Percentiles rank a stretch among this genome's conserved stretches.
Conservation (phyloP, 2,113 vertebrate species). For the Triplophysa siluroides region DNA sequence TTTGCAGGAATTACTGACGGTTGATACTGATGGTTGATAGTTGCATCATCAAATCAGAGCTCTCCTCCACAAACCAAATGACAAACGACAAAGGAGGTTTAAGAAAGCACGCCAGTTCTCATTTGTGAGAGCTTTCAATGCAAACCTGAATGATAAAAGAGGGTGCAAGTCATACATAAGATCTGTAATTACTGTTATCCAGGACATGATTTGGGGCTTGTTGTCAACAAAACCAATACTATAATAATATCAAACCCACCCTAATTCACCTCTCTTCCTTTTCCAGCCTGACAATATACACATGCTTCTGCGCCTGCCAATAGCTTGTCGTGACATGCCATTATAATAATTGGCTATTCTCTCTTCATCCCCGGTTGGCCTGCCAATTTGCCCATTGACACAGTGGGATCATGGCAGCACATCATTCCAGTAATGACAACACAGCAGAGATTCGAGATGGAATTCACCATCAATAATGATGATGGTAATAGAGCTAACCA, state of each 20-base stretch:
- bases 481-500: slow-evolving; percentile 36
- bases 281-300: slow-evolving; percentile 19
- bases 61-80: no score
- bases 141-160: neutral
- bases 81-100: no score
- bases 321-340: slow-evolving; percentile 68
- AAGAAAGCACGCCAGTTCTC: no score
- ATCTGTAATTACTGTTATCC: neutral
- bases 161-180: neutral
- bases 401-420: slow-evolving; percentile 55
- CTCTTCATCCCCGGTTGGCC: slow-evolving; percentile 59
- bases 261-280: neutral
- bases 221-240: slow-evolving; percentile 3
- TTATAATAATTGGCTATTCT: slow-evolving; percentile 79
- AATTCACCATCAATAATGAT: slow-evolving; percentile 55
- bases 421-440: slow-evolving; percentile 61
- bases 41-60: no score
- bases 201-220: slow-evolving; percentile 5
- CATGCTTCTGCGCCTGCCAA: slow-evolving; percentile 26
- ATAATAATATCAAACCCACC: neutral
- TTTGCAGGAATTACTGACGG: no score
- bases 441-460: slow-evolving; percentile 44
- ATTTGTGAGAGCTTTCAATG: neutral
- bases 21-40: no score
- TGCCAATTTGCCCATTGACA: slow-evolving; percentile 70